Evolutionary conservation across 1,140 invertebrate species (phyloP).

Genomic region (Akabosia matsudoensis): DNA sequence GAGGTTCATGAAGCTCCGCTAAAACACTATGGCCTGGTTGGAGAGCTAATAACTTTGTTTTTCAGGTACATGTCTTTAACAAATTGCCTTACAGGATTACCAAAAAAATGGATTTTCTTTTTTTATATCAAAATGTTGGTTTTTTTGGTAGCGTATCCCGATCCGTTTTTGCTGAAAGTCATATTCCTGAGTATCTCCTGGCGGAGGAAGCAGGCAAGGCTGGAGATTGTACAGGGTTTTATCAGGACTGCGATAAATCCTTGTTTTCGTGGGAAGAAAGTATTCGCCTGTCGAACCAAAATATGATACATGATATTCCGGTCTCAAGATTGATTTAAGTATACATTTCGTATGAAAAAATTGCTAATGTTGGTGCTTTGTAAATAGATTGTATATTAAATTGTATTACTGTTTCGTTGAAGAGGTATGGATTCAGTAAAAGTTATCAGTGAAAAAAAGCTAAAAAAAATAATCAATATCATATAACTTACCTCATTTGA

Average conservation of each 20-base stretch:
- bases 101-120: neutral
- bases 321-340: no score
- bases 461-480: no score
- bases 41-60: slow-evolving; percentile 38
- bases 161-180: slow-evolving; percentile 34
- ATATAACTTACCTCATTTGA: no score
- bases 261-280: slow-evolving; percentile 32
- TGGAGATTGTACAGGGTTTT: slow-evolving; percentile 31
- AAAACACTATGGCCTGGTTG: slow-evolving; percentile 39
- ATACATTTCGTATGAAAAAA: neutral
- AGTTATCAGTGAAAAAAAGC: no score
- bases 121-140: neutral
- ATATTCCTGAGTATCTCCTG: slow-evolving; percentile 30
- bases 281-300: neutral
- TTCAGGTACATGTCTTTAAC: slow-evolving; percentile 34
- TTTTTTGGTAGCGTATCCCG: slow-evolving; percentile 31
- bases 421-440: no score
- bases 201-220: slow-evolving; percentile 35
- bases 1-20: slow-evolving; percentile 41
- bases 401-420: no score
- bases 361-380: neutral
- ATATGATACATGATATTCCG: no score
- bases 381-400: neutral
- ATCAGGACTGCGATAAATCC: slow-evolving; percentile 19
- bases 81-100: neutral